A percentile compares a stretch with the other conserved stretches of the same genome.
These are phyloP conservation scores for Rhinatrema bivittatum DNA, from an alignment of 2,797 vertebrate species.

Conservation along the genomic window DNA sequence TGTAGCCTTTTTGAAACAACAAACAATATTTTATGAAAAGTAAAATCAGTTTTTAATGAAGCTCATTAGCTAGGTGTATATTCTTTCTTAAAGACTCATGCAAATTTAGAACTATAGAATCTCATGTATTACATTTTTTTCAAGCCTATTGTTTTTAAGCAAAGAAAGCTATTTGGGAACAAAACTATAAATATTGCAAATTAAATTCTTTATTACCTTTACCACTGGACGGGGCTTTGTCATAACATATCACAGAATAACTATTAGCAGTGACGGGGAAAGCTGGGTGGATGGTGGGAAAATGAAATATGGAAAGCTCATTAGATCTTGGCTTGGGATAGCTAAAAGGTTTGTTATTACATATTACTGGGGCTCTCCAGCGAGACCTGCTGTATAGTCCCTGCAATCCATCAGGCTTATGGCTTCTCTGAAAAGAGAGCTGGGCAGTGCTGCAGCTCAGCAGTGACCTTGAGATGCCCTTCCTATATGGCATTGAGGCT, in stretches of 20 bases:
- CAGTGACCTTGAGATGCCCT: constrained; percentile 17
- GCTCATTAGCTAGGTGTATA: too few species aligned
- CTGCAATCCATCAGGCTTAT: constrained; percentile 24
- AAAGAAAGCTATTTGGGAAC: constrained; percentile 5
- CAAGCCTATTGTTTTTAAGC: accelerated
- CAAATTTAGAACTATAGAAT: too few species aligned
- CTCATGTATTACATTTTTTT: background rate
- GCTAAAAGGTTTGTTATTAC: constrained; percentile 17
- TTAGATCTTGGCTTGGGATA: constrained; percentile 16
- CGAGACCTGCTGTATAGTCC: constrained; percentile 9
- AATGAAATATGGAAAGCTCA: constrained; percentile 15
- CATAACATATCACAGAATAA: constrained; percentile 7
- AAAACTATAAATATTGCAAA: constrained; percentile 11
- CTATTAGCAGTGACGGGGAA: background rate
- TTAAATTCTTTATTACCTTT: constrained; percentile 3
- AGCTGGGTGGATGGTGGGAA: background rate
- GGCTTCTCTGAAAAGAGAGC: constrained; percentile 29
- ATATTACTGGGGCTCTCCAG: constrained; percentile 11
- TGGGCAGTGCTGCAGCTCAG: constrained; percentile 11
- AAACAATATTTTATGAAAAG: too few species aligned
- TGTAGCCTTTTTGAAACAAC: too few species aligned
- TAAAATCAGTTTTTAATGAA: too few species aligned
- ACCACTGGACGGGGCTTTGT: constrained; percentile 4
- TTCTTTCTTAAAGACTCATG: too few species aligned
- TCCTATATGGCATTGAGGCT: constrained; percentile 21